Evolutionary conservation across 2,888 invertebrate species (phyloP).

Genomic region (Blastobasis lacticolella): DNA sequence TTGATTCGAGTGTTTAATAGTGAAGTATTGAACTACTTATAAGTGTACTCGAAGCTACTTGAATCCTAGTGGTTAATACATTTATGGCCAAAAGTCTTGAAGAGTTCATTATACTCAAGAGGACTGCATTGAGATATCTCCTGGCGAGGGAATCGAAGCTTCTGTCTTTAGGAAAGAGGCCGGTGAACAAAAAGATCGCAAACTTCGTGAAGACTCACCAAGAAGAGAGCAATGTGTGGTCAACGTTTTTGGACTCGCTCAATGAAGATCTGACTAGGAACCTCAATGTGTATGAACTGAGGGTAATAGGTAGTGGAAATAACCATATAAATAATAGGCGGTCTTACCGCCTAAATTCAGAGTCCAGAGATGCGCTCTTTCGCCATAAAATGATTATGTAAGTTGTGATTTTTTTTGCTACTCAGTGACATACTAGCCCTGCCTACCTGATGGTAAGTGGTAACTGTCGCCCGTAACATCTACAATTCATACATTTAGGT

Average conservation of each 20-base stretch:
- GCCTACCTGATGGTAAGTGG: too few relatives aligned
- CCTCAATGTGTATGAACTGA: conserved; percentile 38
- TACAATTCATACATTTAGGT: too few relatives aligned
- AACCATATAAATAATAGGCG: conserved; percentile 13
- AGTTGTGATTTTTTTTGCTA: too few relatives aligned
- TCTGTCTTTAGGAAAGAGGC: conserved; percentile 44
- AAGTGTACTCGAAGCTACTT: background rate
- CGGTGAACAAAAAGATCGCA: conserved; percentile 53
- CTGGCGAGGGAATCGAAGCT: conserved; percentile 48
- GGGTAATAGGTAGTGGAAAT: conserved; percentile 8
- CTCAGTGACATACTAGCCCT: too few relatives aligned
- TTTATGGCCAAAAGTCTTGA: conserved; percentile 56
- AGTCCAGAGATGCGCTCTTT: conserved; percentile 18
- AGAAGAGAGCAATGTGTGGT: conserved; percentile 39
- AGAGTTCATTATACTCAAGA: conserved; percentile 48
- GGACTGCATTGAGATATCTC: conserved; percentile 43
- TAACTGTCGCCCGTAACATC: too few relatives aligned
- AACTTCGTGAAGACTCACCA: conserved; percentile 38
- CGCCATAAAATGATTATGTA: too few relatives aligned
- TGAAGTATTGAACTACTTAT: background rate
- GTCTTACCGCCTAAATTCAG: conserved; percentile 29
- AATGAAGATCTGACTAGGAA: conserved; percentile 56
- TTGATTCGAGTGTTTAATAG: background rate
- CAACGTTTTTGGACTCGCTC: conserved; percentile 42
- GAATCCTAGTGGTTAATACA: conserved; percentile 1